Conservation (phyloP, 2,797 vertebrate genomes). For the Chiloscyllium punctatum region DNA sequence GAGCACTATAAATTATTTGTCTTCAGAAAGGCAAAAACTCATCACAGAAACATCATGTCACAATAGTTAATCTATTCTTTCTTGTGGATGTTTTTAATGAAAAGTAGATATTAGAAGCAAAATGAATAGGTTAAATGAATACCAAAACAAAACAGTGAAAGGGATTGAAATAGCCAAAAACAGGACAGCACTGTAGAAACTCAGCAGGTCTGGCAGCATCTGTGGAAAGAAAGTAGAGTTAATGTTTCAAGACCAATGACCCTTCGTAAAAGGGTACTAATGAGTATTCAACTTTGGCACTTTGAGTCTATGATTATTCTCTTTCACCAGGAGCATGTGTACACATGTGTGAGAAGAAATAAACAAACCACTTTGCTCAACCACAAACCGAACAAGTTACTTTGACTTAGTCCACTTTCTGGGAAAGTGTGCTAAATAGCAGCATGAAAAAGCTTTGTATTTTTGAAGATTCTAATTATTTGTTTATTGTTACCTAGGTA, state of each 20-base stretch:
- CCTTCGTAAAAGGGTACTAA: not conserved
- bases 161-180: no score
- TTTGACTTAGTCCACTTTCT: not conserved
- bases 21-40: not conserved
- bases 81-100: not conserved
- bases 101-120: not conserved
- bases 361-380: not conserved
- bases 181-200: no score
- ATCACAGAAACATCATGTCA: not conserved
- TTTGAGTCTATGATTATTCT: not conserved
- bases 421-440: not conserved
- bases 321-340: not conserved
- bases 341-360: not conserved
- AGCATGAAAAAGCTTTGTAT: not conserved
- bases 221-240: no score
- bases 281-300: not conserved
- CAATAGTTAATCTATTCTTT: not conserved
- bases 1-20: not conserved
- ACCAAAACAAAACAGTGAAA: no score
- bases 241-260: no score
- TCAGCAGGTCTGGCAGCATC: no score
- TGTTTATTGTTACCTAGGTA: slow-evolving; percentile 44
- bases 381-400: not conserved
- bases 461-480: not conserved
- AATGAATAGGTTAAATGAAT: no score